Conservation (phyloP, 2,888 invertebrate genomes). For the Hymenopus coronatus region DNA sequence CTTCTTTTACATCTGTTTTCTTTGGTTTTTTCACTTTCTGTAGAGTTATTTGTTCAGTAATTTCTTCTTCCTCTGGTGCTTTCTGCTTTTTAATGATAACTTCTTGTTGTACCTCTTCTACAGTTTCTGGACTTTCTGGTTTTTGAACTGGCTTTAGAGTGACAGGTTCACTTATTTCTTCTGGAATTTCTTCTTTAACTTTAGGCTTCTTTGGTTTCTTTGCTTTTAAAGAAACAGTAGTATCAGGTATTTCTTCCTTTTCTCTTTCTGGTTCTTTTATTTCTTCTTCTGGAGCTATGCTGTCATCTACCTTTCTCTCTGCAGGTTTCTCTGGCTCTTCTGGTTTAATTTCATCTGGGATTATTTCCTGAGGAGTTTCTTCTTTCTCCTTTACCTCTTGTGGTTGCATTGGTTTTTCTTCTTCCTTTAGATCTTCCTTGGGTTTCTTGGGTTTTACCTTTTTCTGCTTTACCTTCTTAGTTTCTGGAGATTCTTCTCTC, state of each 20-base stretch:
- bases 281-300: constrained; percentile 34
- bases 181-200: constrained; percentile 36
- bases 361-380: constrained; percentile 28
- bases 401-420: constrained; percentile 8
- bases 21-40: constrained; percentile 54
- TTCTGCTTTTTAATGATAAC: constrained; percentile 53
- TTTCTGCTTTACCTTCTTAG: constrained; percentile 13
- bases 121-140: constrained; percentile 37
- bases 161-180: constrained; percentile 45
- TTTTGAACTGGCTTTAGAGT: constrained; percentile 42
- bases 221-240: constrained; percentile 41
- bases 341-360: constrained; percentile 37
- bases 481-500: constrained; percentile 40
- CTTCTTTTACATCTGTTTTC: constrained; percentile 43
- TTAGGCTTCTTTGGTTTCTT: constrained; percentile 26
- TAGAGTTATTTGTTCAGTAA: constrained; percentile 67
- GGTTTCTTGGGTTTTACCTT: constrained; percentile 45
- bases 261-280: constrained; percentile 43
- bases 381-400: constrained; percentile 28
- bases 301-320: constrained; percentile 69
- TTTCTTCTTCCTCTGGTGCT: constrained; percentile 50
- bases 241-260: constrained; percentile 36
- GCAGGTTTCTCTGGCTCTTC: constrained; percentile 45
- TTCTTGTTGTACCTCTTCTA: constrained; percentile 41
- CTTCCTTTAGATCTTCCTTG: constrained; percentile 37